phyloP scores from a whole-genome alignment of 2,888 invertebrate species.

The Enchytraeus crypticus region DNA sequence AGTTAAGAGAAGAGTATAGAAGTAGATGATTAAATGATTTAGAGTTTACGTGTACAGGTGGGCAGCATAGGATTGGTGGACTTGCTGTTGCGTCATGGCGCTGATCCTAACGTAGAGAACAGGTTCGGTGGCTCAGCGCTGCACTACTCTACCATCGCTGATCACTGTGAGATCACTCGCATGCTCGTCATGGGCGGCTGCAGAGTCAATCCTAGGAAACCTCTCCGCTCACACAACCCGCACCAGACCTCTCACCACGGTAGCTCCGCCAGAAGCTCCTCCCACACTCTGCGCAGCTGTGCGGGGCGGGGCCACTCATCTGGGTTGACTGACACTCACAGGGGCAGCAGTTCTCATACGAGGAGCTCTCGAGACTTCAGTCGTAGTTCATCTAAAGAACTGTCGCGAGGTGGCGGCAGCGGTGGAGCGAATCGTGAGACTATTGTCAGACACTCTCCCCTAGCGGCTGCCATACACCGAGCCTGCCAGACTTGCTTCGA shows the following conservation, averaged over 20 bases:
- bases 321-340: too few relatives aligned
- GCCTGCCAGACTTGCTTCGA: conserved; percentile 14
- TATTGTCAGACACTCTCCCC: conserved; percentile 10
- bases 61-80: conserved; percentile 11
- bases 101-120: conserved; percentile 19
- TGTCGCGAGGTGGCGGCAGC: too few relatives aligned
- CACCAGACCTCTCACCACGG: neutral
- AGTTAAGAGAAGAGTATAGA: neutral
- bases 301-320: too few relatives aligned
- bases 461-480: conserved; percentile 18
- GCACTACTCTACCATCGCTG: conserved; percentile 16
- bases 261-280: too few relatives aligned
- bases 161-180: conserved; percentile 14
- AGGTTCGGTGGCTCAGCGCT: conserved; percentile 15
- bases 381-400: too few relatives aligned
- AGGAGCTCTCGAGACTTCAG: too few relatives aligned
- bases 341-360: too few relatives aligned
- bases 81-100: conserved; percentile 10
- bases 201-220: neutral
- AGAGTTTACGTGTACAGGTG: too few relatives aligned
- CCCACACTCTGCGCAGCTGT: too few relatives aligned
- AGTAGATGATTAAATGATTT: neutral
- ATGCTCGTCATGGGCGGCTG: conserved; percentile 11
- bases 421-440: too few relatives aligned
- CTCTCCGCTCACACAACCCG: too few relatives aligned